Base-by-base conservation (phyloP, 1,140 invertebrate genomes). In the Prorops nasuta region DNA sequence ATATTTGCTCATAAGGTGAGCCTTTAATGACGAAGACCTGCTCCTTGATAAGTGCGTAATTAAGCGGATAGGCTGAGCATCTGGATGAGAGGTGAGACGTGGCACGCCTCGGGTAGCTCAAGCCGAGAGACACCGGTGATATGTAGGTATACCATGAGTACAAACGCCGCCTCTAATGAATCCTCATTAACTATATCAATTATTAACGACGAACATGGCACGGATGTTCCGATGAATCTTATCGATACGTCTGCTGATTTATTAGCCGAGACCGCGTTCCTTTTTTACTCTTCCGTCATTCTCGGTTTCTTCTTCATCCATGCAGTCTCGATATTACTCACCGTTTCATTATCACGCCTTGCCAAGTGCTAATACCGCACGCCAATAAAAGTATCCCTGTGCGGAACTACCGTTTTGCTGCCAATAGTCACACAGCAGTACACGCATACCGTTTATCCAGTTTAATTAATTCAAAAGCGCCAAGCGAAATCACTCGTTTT, bases 101-200 rank as follows among this genome's bases (percentile, higher is more conserved):
- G n/a, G n/a, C n/a, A n/a, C n/a, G n/a, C n/a, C n/a, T n/a, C n/a
- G n/a, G n/a, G n/a, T n/a, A n/a, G n/a, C n/a, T n/a, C n/a, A n/a
- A n/a, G n/a, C n/a, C n/a, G n/a, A n/a, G n/a, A n/a, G n/a, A n/a
- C n/a, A n/a, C n/a, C n/a, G n/a, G n/a, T n/a, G n/a, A n/a, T n/a
- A n/a, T n/a, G n/a, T n/a, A n/a, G n/a, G n/a, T n/a, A n/a, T n/a
- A n/a, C n/a, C n/a, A n/a, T n/a, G n/a, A n/a, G n/a, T n/a, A n/a
- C n/a, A n/a, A n/a, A n/a, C n/a, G n/a, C n/a, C n/a, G n/a, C n/a
- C 44, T 66, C 58, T 67, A 69, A 69, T 67, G 59, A 69, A 66
- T 66, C 62, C 43, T 49, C 54, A 59, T 68, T 68, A 69, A 69
- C 66, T 69, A 64, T 65, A 68, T 69, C 64, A 68, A 66, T 69